Conservation (phyloP, 2,888 invertebrate species). For the Dugesia japonica region DNA sequence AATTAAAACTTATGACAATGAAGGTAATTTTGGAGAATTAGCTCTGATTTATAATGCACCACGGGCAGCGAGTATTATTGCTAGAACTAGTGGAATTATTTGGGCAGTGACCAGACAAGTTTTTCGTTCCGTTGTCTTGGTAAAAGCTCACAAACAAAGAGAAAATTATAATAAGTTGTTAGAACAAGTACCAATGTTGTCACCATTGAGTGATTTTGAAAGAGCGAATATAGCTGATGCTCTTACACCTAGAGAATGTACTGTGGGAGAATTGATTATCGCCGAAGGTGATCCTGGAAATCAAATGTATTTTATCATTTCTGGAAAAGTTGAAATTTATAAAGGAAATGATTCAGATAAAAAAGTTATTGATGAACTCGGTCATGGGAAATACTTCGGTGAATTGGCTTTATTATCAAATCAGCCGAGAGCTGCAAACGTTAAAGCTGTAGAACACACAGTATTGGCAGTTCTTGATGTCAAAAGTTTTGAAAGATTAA, state of each 20-base stretch:
- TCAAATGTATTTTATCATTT: conserved; percentile 93
- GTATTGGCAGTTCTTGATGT: conserved; percentile 66
- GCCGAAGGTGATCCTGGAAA: conserved; percentile 74
- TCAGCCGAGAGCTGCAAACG: conserved; percentile 76
- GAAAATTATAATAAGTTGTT: conserved; percentile 78
- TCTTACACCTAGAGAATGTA: conserved; percentile 62
- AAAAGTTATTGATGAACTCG: not conserved
- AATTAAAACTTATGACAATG: conserved; percentile 21
- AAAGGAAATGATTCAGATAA: not conserved
- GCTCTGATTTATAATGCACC: conserved; percentile 97
- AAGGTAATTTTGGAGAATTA: conserved; percentile 83
- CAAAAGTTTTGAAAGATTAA: conserved; percentile 82
- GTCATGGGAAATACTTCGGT: conserved; percentile 37
- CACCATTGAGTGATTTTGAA: conserved; percentile 57
- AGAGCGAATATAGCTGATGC: conserved; percentile 93
- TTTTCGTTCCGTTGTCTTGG: conserved; percentile 81
- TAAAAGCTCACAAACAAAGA: conserved; percentile 87
- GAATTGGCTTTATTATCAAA: conserved; percentile 90
- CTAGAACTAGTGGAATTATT: conserved; percentile 62
- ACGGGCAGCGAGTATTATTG: conserved; percentile 70
- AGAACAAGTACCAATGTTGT: conserved; percentile 33
- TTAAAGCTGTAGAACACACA: conserved; percentile 55
- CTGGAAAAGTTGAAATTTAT: conserved; percentile 52
- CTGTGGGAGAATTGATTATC: conserved; percentile 68
- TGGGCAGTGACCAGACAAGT: conserved; percentile 98